Base-by-base conservation (phyloP, 2,113 vertebrate species). In the Ibidorhyncha struthersii region DNA sequence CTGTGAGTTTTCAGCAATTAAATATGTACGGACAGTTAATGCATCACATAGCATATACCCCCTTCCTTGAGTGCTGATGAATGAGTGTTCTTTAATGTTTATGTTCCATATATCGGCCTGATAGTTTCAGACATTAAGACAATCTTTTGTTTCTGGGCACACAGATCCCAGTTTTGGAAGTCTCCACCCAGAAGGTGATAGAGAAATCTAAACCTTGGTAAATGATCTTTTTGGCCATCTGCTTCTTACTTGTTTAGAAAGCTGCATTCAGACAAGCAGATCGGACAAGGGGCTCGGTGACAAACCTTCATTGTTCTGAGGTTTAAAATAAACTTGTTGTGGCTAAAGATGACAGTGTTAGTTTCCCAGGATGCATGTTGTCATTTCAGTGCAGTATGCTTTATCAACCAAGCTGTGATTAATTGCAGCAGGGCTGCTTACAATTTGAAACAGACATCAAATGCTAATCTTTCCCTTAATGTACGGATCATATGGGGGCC, bases 191-290 rank as follows among this genome's bases (percentile, higher is more conserved):
- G 93, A 93, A 97, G 87, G 94, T 85, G 95, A 67, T 41, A 58
- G 89, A 55, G 96, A 92, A 97, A 95, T 82, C 89, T 56, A 94
- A 97, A 91, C 91, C 91, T 96, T 38, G 86, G 69, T 58, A 96
- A 96, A 89, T 67, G 93, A 87, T 97, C 77, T 89, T 87, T 73
- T 40, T 82, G 95, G 84, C 96, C 96, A 96, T 97, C 96, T 98
- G 97, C 96, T 97, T 95, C 95, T 94, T 65, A 17, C 91, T 96
- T 91, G 62, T 92, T 95, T 96, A 89, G 94, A 95, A 93, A 88
- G 94, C 92, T 90, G 82, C 59, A 38, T 76, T 97, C 81, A 80
- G 93, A 76, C 41, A 93, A 65, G 89, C 36, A 56, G 93, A 90
- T 76, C 72, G 84, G 89, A 17, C 16, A n/a, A 67, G 78, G 89